Evolutionary conservation across 2,888 invertebrate genomes (phyloP).

Genomic region (Platycheirus albimanus): DNA sequence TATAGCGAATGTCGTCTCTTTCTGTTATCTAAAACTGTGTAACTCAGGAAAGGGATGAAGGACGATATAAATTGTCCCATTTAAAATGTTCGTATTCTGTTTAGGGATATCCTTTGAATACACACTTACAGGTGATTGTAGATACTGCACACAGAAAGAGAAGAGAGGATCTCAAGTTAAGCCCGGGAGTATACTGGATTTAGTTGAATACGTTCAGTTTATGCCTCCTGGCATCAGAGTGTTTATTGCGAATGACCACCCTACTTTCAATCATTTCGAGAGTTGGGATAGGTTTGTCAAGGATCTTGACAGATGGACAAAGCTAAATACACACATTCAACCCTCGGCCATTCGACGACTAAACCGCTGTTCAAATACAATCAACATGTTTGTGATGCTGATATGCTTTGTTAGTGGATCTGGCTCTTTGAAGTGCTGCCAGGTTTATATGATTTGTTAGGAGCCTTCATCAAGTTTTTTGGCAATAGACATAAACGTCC

Average conservation of each 20-base stretch:
- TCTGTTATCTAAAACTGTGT: neutral
- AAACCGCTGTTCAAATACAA: conserved; percentile 47
- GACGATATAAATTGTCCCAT: conserved; percentile 67
- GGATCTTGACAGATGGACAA: conserved; percentile 35
- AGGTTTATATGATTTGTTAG: conserved; percentile 50
- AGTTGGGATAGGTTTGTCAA: conserved; percentile 10
- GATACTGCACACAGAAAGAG: neutral
- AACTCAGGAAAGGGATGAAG: neutral
- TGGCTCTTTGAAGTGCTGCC: conserved; percentile 39
- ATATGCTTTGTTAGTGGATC: conserved; percentile 42
- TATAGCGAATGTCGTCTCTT: conserved; percentile 41
- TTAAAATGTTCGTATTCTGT: conserved; percentile 63
- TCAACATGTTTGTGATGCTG: conserved; percentile 44
- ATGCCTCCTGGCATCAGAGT: conserved; percentile 4
- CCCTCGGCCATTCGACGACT: conserved; percentile 8
- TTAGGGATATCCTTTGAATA: conserved; percentile 65
- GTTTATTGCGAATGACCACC: conserved; percentile 12
- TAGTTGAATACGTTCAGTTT: conserved; percentile 56
- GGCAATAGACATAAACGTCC: conserved; percentile 1
- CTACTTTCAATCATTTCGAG: conserved; percentile 14
- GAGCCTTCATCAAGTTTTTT: conserved; percentile 44
- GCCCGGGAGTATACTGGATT: conserved; percentile 39
- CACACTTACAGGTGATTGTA: conserved; percentile 62
- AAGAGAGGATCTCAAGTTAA: conserved; percentile 21
- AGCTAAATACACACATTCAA: conserved; percentile 25